Conservation (phyloP, 2,797 vertebrate genomes). For the Octomys mimax region DNA sequence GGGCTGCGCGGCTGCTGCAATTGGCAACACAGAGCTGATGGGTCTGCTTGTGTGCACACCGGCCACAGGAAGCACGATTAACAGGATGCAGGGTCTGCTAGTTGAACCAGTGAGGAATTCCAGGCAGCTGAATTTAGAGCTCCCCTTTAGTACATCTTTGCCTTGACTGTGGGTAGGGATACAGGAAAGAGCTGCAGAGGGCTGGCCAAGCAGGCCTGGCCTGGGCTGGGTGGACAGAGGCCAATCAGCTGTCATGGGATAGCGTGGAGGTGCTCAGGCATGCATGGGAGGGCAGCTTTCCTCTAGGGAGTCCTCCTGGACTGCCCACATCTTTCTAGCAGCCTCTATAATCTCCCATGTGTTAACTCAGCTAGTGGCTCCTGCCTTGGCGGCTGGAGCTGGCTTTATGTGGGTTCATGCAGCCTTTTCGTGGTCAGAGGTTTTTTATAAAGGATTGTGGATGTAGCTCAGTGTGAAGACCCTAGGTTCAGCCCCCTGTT, state of each 20-base stretch:
- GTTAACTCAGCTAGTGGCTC: background rate
- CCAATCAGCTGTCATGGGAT: background rate
- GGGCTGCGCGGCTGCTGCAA: background rate
- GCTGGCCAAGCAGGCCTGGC: background rate
- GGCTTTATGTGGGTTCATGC: background rate
- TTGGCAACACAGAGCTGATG: constrained; percentile 70
- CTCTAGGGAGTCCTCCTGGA: constrained; percentile 29
- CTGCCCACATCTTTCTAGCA: background rate
- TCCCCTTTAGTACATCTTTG: constrained; percentile 55
- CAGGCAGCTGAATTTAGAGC: constrained; percentile 73
- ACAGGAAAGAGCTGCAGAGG: background rate
- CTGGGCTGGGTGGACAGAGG: background rate
- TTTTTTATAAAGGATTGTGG: background rate
- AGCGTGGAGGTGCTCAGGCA: background rate
- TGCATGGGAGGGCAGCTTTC: background rate
- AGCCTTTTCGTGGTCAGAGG: background rate
- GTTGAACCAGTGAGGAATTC: constrained; percentile 77
- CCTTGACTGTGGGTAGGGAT: background rate
- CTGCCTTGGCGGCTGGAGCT: background rate
- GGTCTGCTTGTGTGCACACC: constrained; percentile 76
- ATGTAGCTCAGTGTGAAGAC: background rate
- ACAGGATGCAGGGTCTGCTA: constrained; percentile 76
- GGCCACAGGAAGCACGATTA: constrained; percentile 83
- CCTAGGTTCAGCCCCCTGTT: background rate
- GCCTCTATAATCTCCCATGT: background rate